Evolutionary conservation across 2,797 vertebrate species (phyloP).

Genomic region (Phrynocephalus vlangalii): DNA sequence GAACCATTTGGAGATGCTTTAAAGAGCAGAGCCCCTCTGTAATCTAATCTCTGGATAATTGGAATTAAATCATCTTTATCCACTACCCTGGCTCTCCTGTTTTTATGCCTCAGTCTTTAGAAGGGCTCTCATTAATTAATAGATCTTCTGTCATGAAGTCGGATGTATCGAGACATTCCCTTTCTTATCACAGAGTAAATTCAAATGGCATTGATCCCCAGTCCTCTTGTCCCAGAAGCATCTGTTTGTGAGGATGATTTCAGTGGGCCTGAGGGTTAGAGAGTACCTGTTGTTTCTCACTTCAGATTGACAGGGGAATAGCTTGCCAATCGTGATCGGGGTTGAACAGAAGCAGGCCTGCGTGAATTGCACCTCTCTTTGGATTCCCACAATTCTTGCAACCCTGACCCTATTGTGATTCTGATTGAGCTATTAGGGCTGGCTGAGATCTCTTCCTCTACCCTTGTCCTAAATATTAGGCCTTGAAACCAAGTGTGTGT

Average conservation of each 20-base stretch:
- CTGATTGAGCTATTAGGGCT: neutral
- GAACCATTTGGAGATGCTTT: neutral
- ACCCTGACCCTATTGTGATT: neutral
- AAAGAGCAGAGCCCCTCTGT: neutral
- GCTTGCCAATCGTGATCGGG: constrained; percentile 18
- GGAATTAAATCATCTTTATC: neutral
- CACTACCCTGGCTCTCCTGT: neutral
- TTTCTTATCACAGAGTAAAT: constrained; percentile 9
- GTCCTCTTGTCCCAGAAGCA: neutral
- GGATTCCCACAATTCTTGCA: neutral
- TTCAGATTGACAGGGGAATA: constrained; percentile 35
- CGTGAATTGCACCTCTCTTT: neutral
- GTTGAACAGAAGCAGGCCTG: accelerated
- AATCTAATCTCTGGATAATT: neutral
- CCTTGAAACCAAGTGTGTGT: constrained; percentile 13
- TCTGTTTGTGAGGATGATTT: neutral
- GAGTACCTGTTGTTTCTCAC: neutral
- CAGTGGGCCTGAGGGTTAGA: neutral
- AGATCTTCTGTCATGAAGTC: neutral
- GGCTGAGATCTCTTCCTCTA: neutral
- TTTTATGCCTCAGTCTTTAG: neutral
- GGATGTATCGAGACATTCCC: neutral
- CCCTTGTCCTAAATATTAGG: neutral
- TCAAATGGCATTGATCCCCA: constrained; percentile 17
- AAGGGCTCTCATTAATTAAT: neutral